Evolutionary conservation across 1,140 invertebrate species (phyloP), one percentile per base, ranked within the genome.

Genomic region (Forficula auricularia): DNA sequence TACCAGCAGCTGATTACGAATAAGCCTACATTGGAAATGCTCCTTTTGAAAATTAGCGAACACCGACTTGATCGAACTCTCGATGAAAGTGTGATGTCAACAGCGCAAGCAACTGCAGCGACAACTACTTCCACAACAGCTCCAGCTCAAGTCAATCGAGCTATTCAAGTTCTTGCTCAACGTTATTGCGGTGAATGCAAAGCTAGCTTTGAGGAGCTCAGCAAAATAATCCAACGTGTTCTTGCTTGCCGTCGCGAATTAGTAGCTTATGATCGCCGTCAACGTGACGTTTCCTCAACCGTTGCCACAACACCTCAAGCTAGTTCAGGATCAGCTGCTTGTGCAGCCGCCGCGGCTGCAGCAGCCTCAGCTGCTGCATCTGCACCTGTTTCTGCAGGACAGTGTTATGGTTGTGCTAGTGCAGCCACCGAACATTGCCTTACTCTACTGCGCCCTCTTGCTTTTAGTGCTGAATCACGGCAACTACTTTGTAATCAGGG

Each of bases 111-210:
- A 2, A 45, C 19, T 35, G 45, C 38, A 38, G 43, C 42, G 10
- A 41, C 14, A n/a, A 40, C 15, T 13, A 40, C 42, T 16, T 35
- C 40, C n/a, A 48, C 31, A 47, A 60, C 66, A 37, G 67, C 65
- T 44, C 57, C 55, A 44, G 56, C 55, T 27, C 77, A 82, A 54
- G 80, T 85, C 2, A 86, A 84, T 57, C 71, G 79, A 56, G 79
- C 81, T n/a, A 86, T 87, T 50, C 83, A 87, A 54, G 65, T 78
- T 47, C 63, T 86, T 3, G 90, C 90, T 1, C 87, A 92, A 56
- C 86, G 88, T 54, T 97, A 97, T 61, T 91, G 89, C 57, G 80
- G 79, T 12, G 92, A 97, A 50, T 96, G 89, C 58, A 90, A 89
- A 56, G 80, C 77, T 10, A 82, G 85, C 2, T 97, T 96, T 61